phyloP scores from a whole-genome alignment of 2,113 vertebrate genomes.

The Penelope pileata region DNA sequence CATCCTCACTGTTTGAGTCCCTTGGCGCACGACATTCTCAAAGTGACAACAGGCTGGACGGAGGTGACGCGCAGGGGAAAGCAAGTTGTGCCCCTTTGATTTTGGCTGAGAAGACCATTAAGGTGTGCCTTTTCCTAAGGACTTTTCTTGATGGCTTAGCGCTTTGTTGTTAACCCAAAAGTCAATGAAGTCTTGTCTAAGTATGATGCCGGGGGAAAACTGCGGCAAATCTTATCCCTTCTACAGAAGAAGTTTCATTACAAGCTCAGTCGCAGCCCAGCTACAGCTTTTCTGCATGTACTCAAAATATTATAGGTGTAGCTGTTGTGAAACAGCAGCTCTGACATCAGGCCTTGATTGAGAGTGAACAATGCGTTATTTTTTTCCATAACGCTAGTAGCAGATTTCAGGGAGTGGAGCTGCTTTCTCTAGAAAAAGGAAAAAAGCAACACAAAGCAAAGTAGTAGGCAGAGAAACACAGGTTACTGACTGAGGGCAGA shows the following conservation, averaged over 20 bases:
- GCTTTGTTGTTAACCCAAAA: neutral
- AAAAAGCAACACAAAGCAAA: neutral
- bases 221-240: neutral
- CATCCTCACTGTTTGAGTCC: neutral
- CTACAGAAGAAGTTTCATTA: neutral
- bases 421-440: neutral
- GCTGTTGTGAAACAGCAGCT: neutral
- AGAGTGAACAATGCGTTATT: neutral
- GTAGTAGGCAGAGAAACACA: neutral
- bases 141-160: neutral
- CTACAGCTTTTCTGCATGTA: neutral
- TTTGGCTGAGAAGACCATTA: neutral
- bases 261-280: neutral
- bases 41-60: neutral
- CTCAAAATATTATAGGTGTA: neutral
- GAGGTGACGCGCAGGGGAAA: neutral
- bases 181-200: neutral
- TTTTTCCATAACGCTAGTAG: neutral
- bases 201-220: neutral
- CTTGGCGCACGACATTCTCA: fast-evolving
- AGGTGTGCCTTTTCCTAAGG: neutral
- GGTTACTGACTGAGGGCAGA: neutral
- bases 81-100: neutral
- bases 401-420: neutral
- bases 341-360: neutral